These are phyloP conservation scores for Latheticus oryzae DNA, from an alignment of 2,888 invertebrate species.

Conservation along the genomic window DNA sequence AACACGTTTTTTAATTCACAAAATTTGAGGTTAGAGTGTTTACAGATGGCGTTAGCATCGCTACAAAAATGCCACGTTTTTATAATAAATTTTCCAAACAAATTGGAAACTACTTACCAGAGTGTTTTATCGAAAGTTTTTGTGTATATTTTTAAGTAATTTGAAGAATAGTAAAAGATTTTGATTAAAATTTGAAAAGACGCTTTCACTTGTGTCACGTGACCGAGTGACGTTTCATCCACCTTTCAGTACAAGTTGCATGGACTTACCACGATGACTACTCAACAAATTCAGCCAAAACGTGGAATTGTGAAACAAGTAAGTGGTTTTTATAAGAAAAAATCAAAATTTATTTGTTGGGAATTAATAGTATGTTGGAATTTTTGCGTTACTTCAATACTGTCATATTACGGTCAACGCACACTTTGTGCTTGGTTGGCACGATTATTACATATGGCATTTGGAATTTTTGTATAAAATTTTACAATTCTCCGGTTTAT, in stretches of 20 bases:
- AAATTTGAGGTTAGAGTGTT: slow-evolving; percentile 11
- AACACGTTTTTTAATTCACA: slow-evolving; percentile 13
- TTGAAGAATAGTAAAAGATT: no score
- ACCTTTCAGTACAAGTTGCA: slow-evolving; percentile 47
- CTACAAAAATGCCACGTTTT: slow-evolving; percentile 37
- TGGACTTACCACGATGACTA: slow-evolving; percentile 68
- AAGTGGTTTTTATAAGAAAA: slow-evolving; percentile 53
- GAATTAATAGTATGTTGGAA: neutral
- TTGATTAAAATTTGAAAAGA: no score
- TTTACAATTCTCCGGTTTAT: slow-evolving; percentile 14
- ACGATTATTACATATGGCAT: slow-evolving; percentile 47
- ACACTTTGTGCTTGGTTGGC: slow-evolving; percentile 63
- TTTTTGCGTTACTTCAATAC: neutral
- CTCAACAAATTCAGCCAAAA: slow-evolving; percentile 66
- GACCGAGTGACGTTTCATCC: slow-evolving; percentile 49
- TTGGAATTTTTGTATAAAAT: slow-evolving; percentile 24
- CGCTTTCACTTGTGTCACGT: slow-evolving; percentile 58
- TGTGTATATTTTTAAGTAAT: no score
- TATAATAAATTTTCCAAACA: no score
- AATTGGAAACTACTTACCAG: no score
- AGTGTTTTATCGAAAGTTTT: no score
- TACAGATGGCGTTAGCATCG: slow-evolving; percentile 18
- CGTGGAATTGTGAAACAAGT: slow-evolving; percentile 74
- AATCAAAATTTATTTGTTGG: neutral
- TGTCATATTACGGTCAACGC: no score